Evolutionary conservation across 2,888 invertebrate species (phyloP).

Genomic region (Drosophila acutilabella): DNA sequence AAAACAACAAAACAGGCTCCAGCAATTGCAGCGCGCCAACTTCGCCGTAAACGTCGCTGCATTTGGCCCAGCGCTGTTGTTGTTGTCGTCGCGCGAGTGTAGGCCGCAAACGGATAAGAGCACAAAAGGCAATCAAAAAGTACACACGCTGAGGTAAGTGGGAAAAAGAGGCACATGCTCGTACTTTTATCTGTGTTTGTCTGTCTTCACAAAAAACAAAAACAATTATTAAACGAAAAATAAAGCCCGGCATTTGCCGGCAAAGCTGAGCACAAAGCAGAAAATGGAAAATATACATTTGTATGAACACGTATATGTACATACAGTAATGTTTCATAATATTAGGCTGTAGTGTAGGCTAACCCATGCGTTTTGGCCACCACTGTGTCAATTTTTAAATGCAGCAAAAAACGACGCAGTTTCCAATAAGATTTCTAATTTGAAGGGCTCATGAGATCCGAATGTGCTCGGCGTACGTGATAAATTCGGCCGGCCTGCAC

Average conservation of each 20-base stretch:
- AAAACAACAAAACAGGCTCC: constrained; percentile 58
- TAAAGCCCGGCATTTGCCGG: constrained; percentile 53
- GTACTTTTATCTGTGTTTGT: not conserved
- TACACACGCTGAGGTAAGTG: constrained; percentile 53
- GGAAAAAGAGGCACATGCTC: not conserved
- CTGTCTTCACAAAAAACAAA: constrained; percentile 6
- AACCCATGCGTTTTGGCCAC: constrained; percentile 6
- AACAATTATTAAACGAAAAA: constrained; percentile 13
- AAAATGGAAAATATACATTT: constrained; percentile 35
- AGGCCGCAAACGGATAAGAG: constrained; percentile 45
- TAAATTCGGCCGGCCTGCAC: constrained; percentile 61
- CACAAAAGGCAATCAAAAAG: constrained; percentile 49
- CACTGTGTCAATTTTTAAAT: constrained; percentile 17
- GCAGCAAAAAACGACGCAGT: constrained; percentile 8
- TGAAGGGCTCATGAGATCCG: constrained; percentile 26
- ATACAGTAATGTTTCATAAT: constrained; percentile 6
- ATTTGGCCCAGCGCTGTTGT: constrained; percentile 49
- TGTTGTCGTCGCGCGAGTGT: constrained; percentile 47
- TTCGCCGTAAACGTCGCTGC: constrained; percentile 41
- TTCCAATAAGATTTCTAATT: constrained; percentile 37
- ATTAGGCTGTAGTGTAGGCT: not conserved
- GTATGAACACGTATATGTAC: not conserved
- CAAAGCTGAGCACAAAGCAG: constrained; percentile 36
- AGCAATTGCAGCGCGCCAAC: constrained; percentile 61
- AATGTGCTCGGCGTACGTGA: constrained; percentile 64